Evolutionary conservation across 2,888 invertebrate species (phyloP), one percentile per base, ranked within the genome.

Genomic region (Deilephila elpenor): DNA sequence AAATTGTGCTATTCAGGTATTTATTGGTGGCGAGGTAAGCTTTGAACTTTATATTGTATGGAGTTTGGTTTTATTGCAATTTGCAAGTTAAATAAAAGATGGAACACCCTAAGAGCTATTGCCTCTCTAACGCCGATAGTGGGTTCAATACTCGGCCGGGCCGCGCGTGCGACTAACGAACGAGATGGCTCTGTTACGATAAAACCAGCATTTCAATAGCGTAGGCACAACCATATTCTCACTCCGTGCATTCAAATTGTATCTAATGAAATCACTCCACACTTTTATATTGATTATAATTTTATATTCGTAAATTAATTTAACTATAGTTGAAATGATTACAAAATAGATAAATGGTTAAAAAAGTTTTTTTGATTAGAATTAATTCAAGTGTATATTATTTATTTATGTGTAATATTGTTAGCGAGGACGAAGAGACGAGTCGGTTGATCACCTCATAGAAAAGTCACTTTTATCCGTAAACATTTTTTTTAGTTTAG

Each of bases 91-190:
- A 25, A 67, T 67, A 67, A 67, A 78, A 80, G 77, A 53, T 62
- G 62, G 37, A 71, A 73, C 61, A 71, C 29, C 60, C 73, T 73
- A 25, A 19, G n/a, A 73, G 62, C 80, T 81, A 89, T 90, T 88
- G 86, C 83, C 81, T 83, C 88, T 93, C 93, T 93, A 93, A 93
- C 89, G 88, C 91, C 87, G 88, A 90, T 90, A 88, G 88, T 80
- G 89, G 83, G 93, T 92, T 93, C 93, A 93, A 93, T 89, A 93
- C 87, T 84, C 92, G 84, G 79, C 78, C 78, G 75, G 79, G 81
- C 82, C 75, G 89, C 88, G 86, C 87, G 86, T 82, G 87, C 87
- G 83, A 79, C 92, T 93, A 93, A 93, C 92, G 92, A 93, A 92
- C 90, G 84, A 89, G 93, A 93, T 93, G 88, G 87, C 85, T 89